Conservation (phyloP, 1,140 invertebrate species). For the Pararge aegeria region DNA sequence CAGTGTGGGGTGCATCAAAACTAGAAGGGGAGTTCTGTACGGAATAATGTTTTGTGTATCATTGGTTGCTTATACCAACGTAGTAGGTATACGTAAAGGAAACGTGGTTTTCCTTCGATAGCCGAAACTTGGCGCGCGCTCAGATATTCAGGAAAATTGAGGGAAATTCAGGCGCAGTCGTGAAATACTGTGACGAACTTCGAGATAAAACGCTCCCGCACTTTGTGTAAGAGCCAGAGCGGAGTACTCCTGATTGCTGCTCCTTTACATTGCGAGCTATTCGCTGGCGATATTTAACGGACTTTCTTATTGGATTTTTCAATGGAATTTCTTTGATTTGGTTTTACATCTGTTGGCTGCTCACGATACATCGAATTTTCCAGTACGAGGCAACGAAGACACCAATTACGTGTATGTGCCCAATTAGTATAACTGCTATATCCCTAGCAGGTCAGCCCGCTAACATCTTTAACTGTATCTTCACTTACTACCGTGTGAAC, state of each 20-base stretch:
- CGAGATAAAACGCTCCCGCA: conserved; percentile 15
- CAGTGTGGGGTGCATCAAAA: too few species aligned
- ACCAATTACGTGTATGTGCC: too few species aligned
- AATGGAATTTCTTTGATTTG: too few species aligned
- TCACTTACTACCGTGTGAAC: too few species aligned
- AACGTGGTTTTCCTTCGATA: conserved; percentile 20
- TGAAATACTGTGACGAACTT: conserved; percentile 22
- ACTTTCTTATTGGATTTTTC: too few species aligned
- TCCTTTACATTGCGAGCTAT: neutral
- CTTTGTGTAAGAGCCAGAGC: neutral
- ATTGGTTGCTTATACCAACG: neutral
- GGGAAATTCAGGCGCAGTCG: conserved; percentile 5
- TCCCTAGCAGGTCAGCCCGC: too few species aligned
- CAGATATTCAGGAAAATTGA: conserved; percentile 18
- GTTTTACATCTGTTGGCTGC: too few species aligned
- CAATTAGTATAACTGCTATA: too few species aligned
- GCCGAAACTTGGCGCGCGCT: conserved; percentile 23
- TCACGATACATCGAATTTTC: too few species aligned
- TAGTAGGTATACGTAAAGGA: conserved; percentile 9
- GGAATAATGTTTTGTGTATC: neutral
- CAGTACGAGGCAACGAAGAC: too few species aligned
- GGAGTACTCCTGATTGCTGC: neutral
- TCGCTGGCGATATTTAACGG: neutral
- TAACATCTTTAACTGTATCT: too few species aligned
- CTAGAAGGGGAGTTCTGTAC: too few species aligned